Evolutionary conservation across 1,140 invertebrate species (phyloP).

Genomic region (Mya arenaria): DNA sequence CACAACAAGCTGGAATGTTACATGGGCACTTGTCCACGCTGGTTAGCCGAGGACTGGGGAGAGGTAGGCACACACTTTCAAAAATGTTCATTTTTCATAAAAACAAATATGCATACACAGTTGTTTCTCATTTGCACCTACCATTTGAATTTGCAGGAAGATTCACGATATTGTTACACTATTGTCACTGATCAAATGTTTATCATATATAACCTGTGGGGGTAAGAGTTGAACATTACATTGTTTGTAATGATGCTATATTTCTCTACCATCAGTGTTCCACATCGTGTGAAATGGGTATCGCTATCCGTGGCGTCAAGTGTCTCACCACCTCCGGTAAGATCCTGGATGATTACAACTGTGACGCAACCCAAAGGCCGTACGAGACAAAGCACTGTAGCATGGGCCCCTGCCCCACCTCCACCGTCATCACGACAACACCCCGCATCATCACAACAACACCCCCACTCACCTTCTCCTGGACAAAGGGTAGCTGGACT

Average conservation of each 20-base stretch:
- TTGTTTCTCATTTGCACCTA: too few species aligned
- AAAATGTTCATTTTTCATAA: too few species aligned
- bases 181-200: too few species aligned
- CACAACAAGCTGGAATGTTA: conserved; percentile 74
- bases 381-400: conserved; percentile 81
- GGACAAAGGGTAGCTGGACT: conserved; percentile 47
- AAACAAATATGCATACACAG: too few species aligned
- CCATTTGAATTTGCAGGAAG: too few species aligned
- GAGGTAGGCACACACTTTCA: too few species aligned
- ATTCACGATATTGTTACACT: too few species aligned
- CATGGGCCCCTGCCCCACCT: conserved; percentile 82
- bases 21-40: conserved; percentile 72
- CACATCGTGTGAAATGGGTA: conserved; percentile 82
- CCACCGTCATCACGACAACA: conserved; percentile 59
- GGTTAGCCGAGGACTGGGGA: conserved; percentile 74
- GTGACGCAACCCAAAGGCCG: conserved; percentile 82
- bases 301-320: conserved; percentile 82
- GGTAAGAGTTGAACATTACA: too few species aligned
- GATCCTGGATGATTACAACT: conserved; percentile 73
- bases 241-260: too few species aligned
- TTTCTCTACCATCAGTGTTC: conserved; percentile 61
- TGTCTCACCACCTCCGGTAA: conserved; percentile 62
- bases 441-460: not conserved
- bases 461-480: not conserved
- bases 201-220: too few species aligned